A percentile compares a stretch with the other conserved stretches of the same genome.
Conservation (phyloP, 2,888 invertebrate species). For the Epistrophella euchroma region DNA sequence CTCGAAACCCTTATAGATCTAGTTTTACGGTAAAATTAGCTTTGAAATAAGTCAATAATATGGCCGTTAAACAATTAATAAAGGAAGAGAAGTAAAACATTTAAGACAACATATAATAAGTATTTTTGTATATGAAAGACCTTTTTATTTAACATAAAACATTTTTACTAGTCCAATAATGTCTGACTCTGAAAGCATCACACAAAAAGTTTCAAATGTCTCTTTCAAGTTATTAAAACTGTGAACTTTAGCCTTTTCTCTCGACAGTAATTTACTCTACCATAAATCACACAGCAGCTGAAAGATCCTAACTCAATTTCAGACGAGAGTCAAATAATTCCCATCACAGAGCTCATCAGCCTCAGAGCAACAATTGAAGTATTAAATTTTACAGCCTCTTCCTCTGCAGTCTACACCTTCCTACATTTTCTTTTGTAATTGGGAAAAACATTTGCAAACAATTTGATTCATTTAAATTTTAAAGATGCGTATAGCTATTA, state of each 20-base stretch:
- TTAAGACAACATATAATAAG: no score
- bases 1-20: no score
- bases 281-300: neutral
- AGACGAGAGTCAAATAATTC: conserved; percentile 1
- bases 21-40: no score
- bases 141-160: no score
- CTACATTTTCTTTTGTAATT: neutral
- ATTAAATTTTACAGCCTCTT: conserved; percentile 15
- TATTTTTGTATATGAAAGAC: no score
- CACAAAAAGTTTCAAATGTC: neutral
- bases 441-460: neutral
- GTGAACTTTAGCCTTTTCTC: neutral
- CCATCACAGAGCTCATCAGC: no score
- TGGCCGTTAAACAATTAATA: no score
- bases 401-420: no score
- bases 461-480: conserved; percentile 32
- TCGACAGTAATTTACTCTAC: neutral
- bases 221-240: neutral
- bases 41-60: no score
- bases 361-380: conserved; percentile 14
- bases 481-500: conserved; percentile 13
- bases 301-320: conserved; percentile 4
- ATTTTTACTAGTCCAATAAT: neutral
- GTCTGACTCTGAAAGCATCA: neutral
- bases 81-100: no score